Base-by-base conservation (phyloP, 92 coral and sea anemone genomes). In the Blastomussa wellsi region DNA sequence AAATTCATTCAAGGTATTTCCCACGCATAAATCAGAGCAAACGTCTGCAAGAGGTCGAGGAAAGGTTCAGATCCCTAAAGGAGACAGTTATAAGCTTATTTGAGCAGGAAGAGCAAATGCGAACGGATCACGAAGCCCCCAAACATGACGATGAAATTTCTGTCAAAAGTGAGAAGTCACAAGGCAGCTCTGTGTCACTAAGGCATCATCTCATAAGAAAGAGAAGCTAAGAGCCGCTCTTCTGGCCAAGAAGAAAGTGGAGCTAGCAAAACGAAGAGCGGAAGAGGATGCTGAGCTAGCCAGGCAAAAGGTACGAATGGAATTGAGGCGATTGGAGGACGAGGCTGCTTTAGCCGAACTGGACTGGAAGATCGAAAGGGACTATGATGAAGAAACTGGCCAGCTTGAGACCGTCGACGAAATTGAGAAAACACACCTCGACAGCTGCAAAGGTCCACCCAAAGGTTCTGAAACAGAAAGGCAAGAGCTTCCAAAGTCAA, bases 271-370 rank as follows among this genome's bases (percentile, higher is more conserved):
- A 70, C 19, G 85, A 42, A 72, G 88, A 72, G 85, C 81, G 60
- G 67, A 66, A 7, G 89, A 89, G 66, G 92, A 89, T 32, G 86
- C 86, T 49, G 92, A 89, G 71, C 38, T 60, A 19, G 88, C 88
- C 73, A 82, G 72, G 44, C 76, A 70, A 84, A 89, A 65, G 37
- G 90, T 82, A 29, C 74, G 59, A 60, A 75, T 31, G 31, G 82
- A 84, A 79, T 48, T 89, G 68, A 73, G 92, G 33, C 79, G 74
- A 78, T 77, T 88, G 19, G 88, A 88, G 74, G 91, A 88, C 24
- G n/a, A 88, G 71, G 85, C 84, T 24, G 82, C 84, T 60, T 69
- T 89, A 35, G 92, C 86, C 7, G 92, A 85, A 42, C 66, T 85
- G 29, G 86, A 84, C 22, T 84, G 92, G 89, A 72, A 53, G 70